Conservation (phyloP, 2,888 invertebrate genomes). For the Leptopterna dolabrata region DNA sequence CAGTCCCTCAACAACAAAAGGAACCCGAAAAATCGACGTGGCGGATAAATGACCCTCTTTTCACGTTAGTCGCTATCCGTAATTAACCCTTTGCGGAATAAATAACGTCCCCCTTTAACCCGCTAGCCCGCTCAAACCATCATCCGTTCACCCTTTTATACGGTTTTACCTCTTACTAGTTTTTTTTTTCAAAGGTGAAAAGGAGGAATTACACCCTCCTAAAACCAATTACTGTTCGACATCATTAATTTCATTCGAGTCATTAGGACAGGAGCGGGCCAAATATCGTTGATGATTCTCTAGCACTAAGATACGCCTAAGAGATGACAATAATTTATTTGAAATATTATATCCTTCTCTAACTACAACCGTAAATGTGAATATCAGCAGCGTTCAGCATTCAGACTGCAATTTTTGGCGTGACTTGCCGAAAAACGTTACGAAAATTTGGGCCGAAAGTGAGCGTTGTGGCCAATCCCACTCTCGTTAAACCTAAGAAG, state of each 20-base stretch:
- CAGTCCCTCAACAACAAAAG: not conserved
- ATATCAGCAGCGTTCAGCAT: no score
- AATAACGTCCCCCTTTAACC: not conserved
- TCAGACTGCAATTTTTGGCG: no score
- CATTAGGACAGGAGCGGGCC: not conserved
- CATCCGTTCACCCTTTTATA: not conserved
- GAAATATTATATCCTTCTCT: not conserved
- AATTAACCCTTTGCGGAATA: slow-evolving; percentile 3
- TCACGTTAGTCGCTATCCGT: not conserved
- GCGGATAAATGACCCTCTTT: slow-evolving; percentile 7
- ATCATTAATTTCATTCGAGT: not conserved
- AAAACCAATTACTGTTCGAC: not conserved
- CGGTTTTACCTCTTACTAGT: not conserved
- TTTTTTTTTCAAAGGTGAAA: not conserved
- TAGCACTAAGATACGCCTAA: not conserved
- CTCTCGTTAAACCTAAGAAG: no score
- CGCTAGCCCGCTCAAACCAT: not conserved
- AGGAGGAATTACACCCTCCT: not conserved
- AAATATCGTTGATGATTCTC: not conserved
- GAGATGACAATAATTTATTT: not conserved
- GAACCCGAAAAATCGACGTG: slow-evolving; percentile 1
- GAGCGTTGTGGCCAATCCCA: no score
- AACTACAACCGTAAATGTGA: not conserved
- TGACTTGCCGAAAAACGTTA: no score
- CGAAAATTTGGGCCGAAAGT: no score